Conservation (phyloP, 2,888 invertebrate genomes). For the Athalia rosae region DNA sequence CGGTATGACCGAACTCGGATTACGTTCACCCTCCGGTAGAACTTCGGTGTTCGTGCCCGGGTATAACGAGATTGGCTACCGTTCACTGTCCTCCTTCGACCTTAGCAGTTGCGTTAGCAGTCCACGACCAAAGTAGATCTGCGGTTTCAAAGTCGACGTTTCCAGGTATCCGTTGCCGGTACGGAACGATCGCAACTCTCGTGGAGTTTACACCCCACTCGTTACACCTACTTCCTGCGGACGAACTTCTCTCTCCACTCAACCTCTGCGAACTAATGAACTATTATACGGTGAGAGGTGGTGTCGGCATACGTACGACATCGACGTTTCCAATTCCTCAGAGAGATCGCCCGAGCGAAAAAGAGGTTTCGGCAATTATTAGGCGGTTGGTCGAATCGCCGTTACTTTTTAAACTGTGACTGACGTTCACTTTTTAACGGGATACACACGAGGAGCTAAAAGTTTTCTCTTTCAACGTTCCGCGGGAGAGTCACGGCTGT, state of each 20-base stretch:
- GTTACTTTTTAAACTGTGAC: too few species aligned
- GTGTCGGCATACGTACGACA: conserved; percentile 38
- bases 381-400: too few species aligned
- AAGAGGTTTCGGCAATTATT: background rate
- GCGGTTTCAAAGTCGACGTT: conserved; percentile 7
- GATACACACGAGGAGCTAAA: too few species aligned
- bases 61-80: conserved; percentile 6
- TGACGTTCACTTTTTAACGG: too few species aligned
- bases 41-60: too few species aligned
- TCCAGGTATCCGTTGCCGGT: background rate
- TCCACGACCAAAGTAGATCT: conserved; percentile 8
- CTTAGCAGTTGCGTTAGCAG: background rate
- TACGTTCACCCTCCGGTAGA: background rate
- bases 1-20: background rate
- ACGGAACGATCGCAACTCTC: background rate
- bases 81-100: background rate
- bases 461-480: too few species aligned
- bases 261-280: conserved; percentile 7
- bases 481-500: too few species aligned
- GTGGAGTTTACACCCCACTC: background rate
- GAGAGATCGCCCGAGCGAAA: conserved; percentile 13
- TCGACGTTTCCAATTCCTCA: conserved; percentile 19
- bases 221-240: background rate
- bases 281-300: conserved; percentile 1
- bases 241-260: too few species aligned